These are phyloP conservation scores for Drosophila virilis DNA, from an alignment of 1,140 invertebrate species.

Conservation along the genomic window DNA sequence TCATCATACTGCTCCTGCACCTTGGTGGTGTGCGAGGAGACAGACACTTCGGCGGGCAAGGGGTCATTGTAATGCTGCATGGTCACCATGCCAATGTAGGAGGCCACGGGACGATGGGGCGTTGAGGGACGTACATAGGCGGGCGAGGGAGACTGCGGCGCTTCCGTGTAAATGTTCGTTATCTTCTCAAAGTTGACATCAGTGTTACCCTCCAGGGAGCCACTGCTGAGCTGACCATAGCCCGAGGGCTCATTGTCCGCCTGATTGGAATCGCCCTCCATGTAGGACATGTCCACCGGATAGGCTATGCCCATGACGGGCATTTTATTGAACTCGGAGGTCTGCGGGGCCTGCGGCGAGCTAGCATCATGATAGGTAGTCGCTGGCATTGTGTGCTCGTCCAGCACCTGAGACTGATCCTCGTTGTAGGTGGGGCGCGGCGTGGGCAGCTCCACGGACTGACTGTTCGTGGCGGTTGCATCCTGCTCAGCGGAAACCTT, in stretches of 20 bases:
- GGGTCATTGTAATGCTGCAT: slow-evolving; percentile 69
- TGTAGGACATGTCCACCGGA: slow-evolving; percentile 76
- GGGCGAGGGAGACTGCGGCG: slow-evolving; percentile 41
- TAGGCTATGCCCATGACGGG: slow-evolving; percentile 77
- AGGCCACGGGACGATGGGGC: slow-evolving; percentile 65
- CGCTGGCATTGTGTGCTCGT: slow-evolving; percentile 75
- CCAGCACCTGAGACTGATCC: slow-evolving; percentile 57
- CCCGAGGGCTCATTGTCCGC: slow-evolving; percentile 21
- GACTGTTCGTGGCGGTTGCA: slow-evolving; percentile 21
- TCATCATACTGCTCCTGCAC: slow-evolving; percentile 64
- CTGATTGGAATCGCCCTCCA: slow-evolving; percentile 63
- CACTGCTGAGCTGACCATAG: slow-evolving; percentile 39
- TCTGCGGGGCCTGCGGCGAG: slow-evolving; percentile 51
- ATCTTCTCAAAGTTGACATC: slow-evolving; percentile 61
- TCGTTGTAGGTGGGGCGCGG: slow-evolving; percentile 58
- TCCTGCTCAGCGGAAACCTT: slow-evolving; percentile 63
- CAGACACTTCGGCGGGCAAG: slow-evolving; percentile 71
- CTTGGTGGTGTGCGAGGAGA: slow-evolving; percentile 79
- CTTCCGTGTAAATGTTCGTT: slow-evolving; percentile 53
- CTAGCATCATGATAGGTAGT: slow-evolving; percentile 66
- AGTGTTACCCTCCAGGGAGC: slow-evolving; percentile 58
- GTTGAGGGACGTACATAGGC: slow-evolving; percentile 61
- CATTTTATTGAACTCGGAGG: slow-evolving; percentile 81
- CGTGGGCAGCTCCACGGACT: slow-evolving; percentile 58
- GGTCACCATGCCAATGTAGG: slow-evolving; percentile 77